Conservation (phyloP, 1,140 invertebrate species). For the Augochlora pura region DNA sequence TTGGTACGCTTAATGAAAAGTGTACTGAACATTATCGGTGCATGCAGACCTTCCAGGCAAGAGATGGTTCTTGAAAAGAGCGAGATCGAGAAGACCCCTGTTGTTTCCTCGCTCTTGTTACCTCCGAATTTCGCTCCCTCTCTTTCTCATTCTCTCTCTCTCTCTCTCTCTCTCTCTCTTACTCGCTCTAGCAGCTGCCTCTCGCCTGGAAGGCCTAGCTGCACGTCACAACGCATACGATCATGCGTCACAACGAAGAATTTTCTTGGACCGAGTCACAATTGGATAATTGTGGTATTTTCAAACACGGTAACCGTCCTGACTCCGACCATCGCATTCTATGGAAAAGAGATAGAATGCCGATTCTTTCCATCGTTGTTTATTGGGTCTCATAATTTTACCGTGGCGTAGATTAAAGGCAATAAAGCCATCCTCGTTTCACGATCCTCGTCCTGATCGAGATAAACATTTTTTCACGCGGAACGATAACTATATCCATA, state of each 20-base stretch:
- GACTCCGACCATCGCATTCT: not conserved
- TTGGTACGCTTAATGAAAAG: not conserved
- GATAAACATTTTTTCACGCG: not conserved
- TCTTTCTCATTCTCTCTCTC: too few relatives aligned
- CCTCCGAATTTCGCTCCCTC: too few relatives aligned
- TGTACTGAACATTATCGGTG: slow-evolving; percentile 9
- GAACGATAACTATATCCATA: not conserved
- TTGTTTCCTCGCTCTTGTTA: too few relatives aligned
- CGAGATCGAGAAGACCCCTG: too few relatives aligned
- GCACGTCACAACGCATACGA: not conserved
- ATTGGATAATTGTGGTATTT: not conserved
- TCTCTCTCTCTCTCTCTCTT: too few relatives aligned
- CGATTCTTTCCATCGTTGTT: not conserved
- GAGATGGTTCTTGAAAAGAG: too few relatives aligned
- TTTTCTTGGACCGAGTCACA: not conserved
- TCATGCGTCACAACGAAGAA: slow-evolving; percentile 3
- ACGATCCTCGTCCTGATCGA: not conserved
- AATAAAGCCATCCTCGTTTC: not conserved
- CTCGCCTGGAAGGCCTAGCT: too few relatives aligned
- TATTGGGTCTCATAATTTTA: not conserved
- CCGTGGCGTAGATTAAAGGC: not conserved
- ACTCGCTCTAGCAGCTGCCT: too few relatives aligned
- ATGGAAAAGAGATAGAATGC: not conserved
- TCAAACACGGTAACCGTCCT: not conserved
- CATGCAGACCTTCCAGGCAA: too few relatives aligned